Conservation (phyloP, 2,113 vertebrate species). For the Emydura subglobosa region DNA sequence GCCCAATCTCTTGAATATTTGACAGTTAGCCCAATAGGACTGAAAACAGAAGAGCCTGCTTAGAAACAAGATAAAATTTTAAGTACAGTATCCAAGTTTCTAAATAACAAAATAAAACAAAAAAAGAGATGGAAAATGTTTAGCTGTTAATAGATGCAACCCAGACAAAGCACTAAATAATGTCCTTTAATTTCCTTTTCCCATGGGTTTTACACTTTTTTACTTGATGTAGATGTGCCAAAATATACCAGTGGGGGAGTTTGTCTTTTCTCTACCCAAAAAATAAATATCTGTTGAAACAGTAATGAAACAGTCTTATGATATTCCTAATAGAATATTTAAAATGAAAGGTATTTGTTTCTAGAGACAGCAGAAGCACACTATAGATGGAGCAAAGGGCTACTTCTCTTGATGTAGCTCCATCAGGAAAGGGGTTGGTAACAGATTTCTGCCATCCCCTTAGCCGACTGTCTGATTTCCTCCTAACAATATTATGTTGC, state of each 20-base stretch:
- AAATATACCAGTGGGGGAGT: conserved; percentile 11
- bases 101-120: background rate
- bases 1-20: background rate
- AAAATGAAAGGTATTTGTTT: background rate
- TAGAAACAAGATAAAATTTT: background rate
- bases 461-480: background rate
- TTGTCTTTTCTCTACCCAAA: background rate
- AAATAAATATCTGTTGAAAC: background rate
- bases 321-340: background rate
- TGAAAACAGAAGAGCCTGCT: background rate
- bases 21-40: background rate
- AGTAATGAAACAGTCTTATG: background rate
- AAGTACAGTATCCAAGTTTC: background rate
- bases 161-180: background rate
- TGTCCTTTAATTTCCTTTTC: background rate
- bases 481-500: background rate
- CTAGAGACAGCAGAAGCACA: background rate
- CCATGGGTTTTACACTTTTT: background rate
- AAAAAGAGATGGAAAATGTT: background rate
- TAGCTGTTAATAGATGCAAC: background rate
- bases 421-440: conserved; percentile 1
- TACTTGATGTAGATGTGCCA: background rate
- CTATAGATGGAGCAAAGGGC: background rate
- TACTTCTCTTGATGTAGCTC: background rate
- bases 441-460: conserved; percentile 19